phyloP scores from a whole-genome alignment of 64 coral and sea anemone species.

The Acropora yongei region DNA sequence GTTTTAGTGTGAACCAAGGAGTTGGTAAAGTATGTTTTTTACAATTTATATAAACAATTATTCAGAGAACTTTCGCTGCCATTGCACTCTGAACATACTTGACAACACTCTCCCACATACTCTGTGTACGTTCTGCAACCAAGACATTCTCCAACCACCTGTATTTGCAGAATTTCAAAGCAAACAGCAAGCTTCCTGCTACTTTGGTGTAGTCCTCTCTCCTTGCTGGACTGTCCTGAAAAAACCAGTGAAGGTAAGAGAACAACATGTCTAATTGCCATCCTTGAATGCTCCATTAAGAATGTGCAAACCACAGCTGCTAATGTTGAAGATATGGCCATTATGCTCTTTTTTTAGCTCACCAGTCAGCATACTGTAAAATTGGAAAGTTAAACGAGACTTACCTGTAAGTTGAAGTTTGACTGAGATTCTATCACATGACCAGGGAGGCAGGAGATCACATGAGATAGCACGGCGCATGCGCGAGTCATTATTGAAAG shows the following conservation, averaged over 20 bases:
- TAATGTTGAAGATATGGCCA: conserved; percentile 65
- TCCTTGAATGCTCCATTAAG: conserved; percentile 63
- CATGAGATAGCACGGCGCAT: too few species aligned
- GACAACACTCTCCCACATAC: conserved; percentile 71
- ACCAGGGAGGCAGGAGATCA: too few species aligned
- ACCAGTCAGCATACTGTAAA: conserved; percentile 50
- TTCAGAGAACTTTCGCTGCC: not conserved
- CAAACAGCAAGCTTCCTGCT: conserved; percentile 31
- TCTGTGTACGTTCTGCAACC: conserved; percentile 69
- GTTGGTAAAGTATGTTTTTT: not conserved
- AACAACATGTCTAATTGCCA: conserved; percentile 56
- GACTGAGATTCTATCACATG: too few species aligned
- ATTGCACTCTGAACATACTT: conserved; percentile 55
- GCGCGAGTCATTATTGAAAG: not conserved
- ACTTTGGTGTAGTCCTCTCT: conserved; percentile 68
- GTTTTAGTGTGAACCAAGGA: not conserved
- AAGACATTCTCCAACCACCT: conserved; percentile 71
- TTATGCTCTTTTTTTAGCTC: conserved; percentile 64
- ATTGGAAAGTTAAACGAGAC: too few species aligned
- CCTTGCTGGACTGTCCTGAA: conserved; percentile 67
- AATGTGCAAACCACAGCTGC: conserved; percentile 68
- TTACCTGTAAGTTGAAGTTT: too few species aligned
- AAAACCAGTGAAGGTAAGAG: conserved; percentile 60
- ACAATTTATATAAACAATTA: not conserved
- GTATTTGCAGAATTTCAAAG: not conserved